Evolutionary conservation across 2,888 invertebrate genomes (phyloP).

Genomic region (Hoplodrina ambigua): DNA sequence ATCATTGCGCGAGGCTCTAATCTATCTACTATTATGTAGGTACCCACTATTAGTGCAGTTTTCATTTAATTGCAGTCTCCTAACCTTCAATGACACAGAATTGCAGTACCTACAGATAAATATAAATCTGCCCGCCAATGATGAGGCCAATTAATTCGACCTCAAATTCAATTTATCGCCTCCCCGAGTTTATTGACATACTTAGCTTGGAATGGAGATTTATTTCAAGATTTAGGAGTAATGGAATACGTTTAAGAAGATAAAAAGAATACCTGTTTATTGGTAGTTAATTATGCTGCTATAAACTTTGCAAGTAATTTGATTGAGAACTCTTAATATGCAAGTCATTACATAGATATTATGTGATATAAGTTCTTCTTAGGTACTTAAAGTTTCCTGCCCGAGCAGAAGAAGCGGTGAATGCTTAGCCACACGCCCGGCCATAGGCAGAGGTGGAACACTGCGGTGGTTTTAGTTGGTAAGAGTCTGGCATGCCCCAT

Average conservation of each 20-base stretch:
- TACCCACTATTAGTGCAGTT: not conserved
- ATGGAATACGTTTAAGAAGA: not conserved
- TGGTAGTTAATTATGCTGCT: not conserved
- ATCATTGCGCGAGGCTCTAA: too few species aligned
- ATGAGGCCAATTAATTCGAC: slow-evolving; percentile 67
- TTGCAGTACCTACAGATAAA: slow-evolving; percentile 29
- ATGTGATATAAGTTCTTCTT: too few species aligned
- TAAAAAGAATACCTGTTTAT: too few species aligned
- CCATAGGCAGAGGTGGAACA: too few species aligned
- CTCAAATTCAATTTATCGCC: slow-evolving; percentile 57
- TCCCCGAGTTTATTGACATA: slow-evolving; percentile 42
- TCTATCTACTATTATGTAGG: too few species aligned
- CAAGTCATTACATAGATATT: too few species aligned
- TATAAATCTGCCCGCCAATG: slow-evolving; percentile 57
- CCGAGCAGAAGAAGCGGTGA: too few species aligned
- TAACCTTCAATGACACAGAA: slow-evolving; percentile 34
- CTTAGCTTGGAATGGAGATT: not conserved
- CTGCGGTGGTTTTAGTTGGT: too few species aligned
- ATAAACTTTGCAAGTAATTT: not conserved
- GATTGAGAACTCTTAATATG: not conserved
- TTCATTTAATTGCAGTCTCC: not conserved
- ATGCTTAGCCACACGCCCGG: too few species aligned
- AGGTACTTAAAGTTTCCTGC: too few species aligned
- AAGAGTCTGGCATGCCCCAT: too few species aligned
- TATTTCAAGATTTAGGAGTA: not conserved